These are phyloP conservation scores for Platygyra sinensis DNA, from an alignment of 64 coral and sea anemone species.

Conservation along the genomic window DNA sequence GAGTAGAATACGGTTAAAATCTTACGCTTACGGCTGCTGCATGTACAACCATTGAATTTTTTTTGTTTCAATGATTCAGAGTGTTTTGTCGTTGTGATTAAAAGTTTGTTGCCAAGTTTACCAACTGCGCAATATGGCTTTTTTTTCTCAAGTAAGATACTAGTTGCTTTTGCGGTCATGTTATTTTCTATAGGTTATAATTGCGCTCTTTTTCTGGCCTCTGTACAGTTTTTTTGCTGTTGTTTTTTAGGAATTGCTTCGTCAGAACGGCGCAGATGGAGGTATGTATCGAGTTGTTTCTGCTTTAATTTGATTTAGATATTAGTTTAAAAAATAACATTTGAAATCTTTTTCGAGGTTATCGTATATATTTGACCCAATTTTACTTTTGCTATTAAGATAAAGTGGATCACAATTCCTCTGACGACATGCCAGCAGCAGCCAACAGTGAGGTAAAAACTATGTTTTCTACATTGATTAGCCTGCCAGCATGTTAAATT, in stretches of 20 bases:
- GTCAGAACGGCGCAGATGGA: slow-evolving; percentile 61
- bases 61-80: too few relatives aligned
- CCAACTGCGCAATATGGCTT: not conserved
- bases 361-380: not conserved
- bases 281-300: not conserved
- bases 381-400: not conserved
- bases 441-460: not conserved
- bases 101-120: not conserved
- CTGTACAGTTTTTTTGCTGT: too few relatives aligned
- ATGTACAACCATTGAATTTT: too few relatives aligned
- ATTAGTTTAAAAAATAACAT: not conserved
- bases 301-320: not conserved
- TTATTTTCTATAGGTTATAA: too few relatives aligned
- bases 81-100: too few relatives aligned
- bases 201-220: too few relatives aligned
- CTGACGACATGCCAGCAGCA: not conserved
- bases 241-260: slow-evolving; percentile 50
- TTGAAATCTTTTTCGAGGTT: not conserved
- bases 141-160: too few relatives aligned
- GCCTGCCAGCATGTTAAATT: too few relatives aligned
- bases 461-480: not conserved
- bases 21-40: not conserved
- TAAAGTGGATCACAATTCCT: not conserved
- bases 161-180: too few relatives aligned
- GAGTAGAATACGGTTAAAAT: not conserved